These are phyloP conservation scores for Eremobia ochroleuca DNA, from an alignment of 2,888 invertebrate species.

Conservation along the genomic window DNA sequence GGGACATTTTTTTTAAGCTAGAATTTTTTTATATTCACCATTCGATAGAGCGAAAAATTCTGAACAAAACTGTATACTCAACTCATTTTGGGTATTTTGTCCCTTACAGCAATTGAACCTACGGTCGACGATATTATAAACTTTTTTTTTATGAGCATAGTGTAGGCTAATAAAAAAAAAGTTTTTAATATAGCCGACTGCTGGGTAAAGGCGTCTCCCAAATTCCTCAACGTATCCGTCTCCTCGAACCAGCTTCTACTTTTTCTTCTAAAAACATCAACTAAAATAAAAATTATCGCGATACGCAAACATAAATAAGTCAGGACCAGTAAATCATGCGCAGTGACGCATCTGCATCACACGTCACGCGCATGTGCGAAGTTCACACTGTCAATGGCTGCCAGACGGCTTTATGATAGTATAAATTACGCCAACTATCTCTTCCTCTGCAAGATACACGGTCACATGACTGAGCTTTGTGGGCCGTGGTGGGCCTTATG, in stretches of 20 bases:
- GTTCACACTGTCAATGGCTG: slow-evolving; percentile 44
- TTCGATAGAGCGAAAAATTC: no score
- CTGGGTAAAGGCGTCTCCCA: no score
- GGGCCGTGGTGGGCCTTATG: slow-evolving; percentile 27
- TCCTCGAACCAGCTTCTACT: not conserved
- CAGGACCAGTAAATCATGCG: slow-evolving; percentile 8
- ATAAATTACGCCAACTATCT: slow-evolving; percentile 38
- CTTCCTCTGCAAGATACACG: slow-evolving; percentile 42
- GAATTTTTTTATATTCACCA: no score
- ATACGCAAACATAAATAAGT: not conserved
- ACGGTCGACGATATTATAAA: no score
- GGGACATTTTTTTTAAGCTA: no score
- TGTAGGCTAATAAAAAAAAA: no score
- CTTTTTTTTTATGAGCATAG: no score
- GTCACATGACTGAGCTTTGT: slow-evolving; percentile 57
- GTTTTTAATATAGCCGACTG: no score
- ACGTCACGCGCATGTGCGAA: slow-evolving; percentile 33
- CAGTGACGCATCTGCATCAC: slow-evolving; percentile 28
- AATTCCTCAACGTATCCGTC: not conserved
- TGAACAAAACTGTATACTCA: no score
- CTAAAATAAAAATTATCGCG: not conserved
- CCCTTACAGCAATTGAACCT: no score
- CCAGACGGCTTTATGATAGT: slow-evolving; percentile 27
- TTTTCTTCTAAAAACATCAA: not conserved
- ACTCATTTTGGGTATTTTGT: no score